Base-by-base conservation (phyloP, 1,140 invertebrate genomes). In the Cardiocondyla obscurior region DNA sequence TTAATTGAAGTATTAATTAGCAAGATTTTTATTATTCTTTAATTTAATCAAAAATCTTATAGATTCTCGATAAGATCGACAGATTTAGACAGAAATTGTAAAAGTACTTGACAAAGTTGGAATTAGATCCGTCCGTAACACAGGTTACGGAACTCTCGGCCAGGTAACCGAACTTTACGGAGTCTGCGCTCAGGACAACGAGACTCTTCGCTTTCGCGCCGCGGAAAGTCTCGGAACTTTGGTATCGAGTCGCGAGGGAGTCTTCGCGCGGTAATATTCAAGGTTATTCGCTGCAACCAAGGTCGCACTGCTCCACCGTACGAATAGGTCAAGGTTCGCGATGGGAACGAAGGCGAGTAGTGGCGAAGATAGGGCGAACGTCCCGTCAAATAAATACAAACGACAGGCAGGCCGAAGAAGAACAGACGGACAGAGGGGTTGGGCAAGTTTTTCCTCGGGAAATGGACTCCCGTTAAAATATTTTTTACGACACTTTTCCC, bases 401-500 rank as follows among this genome's bases (percentile, higher is more conserved):
- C 85, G 86, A 83, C 67, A 53, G 74, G 83, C 81, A 88, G 82
- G 87, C 76, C 70, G 58, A 55, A 30, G 22, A 28, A 28, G 28
- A 44, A 19, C 44, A 58, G 69, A 16, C 76, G 30, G 67, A 85
- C 74, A 72, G 83, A 44, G 67, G 82, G 85, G 62, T 82, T n/a
- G n/a, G n/a, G n/a, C n/a, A n/a, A n/a, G n/a, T n/a, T n/a, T n/a
- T n/a, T 88, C 85, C 30, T n/a, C 30, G 39, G 28, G 14, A 69
- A 51, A 73, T 85, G 81, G 86, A 83, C 79, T 90, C 74, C 82
- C 86, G 86, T 90, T 90, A 86, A 90, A 90, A 88, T 90, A 88
- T 91, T 88, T 87, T 90, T 90, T 90, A 90, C 85, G 90, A 89
- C 88, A 90, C 85, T 89, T 89, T 84, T 74, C 76, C 36, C 28